Percentiles rank a stretch among this genome's conserved stretches.
These are phyloP conservation scores for Chrysomallon squamiferum DNA, from an alignment of 1,140 invertebrate species.

Conservation along the genomic window DNA sequence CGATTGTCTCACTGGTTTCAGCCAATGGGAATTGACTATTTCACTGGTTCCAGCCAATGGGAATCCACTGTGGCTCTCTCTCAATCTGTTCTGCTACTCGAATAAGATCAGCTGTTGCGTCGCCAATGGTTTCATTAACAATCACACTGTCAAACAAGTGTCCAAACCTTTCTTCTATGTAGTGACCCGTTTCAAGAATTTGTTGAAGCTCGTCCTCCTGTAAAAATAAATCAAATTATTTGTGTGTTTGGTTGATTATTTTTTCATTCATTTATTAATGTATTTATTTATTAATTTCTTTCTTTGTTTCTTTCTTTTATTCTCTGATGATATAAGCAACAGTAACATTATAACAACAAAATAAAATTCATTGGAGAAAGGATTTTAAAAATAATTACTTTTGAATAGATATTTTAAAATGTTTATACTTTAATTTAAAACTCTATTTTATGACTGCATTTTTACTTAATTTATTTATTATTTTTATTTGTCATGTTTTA, in stretches of 20 bases:
- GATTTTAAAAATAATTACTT: not conserved
- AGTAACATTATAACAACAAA: not conserved
- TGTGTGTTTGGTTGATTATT: not conserved
- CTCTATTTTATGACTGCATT: too few species aligned
- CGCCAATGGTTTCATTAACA: conserved; percentile 92
- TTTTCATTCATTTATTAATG: not conserved
- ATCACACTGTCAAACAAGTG: conserved; percentile 95
- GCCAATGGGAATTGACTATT: too few species aligned
- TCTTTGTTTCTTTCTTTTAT: not conserved
- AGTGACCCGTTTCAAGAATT: conserved; percentile 89
- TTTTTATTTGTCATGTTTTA: too few species aligned
- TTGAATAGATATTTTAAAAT: not conserved
- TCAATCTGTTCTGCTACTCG: conserved; percentile 88
- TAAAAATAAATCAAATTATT: conserved; percentile 14
- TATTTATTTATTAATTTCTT: not conserved
- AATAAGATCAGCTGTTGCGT: conserved; percentile 88
- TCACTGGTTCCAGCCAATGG: conserved; percentile 81
- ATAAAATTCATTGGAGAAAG: not conserved
- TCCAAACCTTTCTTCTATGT: conserved; percentile 88
- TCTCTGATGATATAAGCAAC: not conserved
- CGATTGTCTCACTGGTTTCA: too few species aligned
- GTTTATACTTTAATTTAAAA: too few species aligned
- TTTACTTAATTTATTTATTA: too few species aligned
- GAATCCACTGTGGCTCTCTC: conserved; percentile 97
- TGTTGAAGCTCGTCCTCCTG: conserved; percentile 92